Evolutionary conservation across 2,113 vertebrate species (phyloP).

Genomic region (Siniperca chuatsi): DNA sequence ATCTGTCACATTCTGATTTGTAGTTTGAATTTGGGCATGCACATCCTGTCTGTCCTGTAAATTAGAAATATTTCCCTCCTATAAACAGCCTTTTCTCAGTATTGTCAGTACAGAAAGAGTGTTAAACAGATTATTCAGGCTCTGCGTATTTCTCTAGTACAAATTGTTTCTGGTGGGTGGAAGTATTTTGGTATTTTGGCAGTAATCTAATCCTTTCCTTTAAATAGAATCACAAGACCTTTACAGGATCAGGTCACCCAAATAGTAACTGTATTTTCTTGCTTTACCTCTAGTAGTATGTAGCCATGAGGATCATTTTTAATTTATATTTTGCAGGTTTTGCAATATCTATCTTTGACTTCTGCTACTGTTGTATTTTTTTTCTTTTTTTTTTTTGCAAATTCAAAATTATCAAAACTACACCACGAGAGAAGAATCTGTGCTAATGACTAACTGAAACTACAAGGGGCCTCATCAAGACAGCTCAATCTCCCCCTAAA

Average conservation of each 20-base stretch:
- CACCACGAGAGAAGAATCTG: conserved; percentile 13
- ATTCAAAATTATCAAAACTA: not conserved
- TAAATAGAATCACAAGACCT: not conserved
- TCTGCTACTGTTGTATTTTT: not conserved
- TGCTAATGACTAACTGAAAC: not conserved
- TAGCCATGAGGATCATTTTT: no score
- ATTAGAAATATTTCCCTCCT: not conserved
- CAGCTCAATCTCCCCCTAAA: not conserved
- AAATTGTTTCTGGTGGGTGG: not conserved
- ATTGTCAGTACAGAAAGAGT: conserved; percentile 11
- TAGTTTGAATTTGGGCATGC: not conserved
- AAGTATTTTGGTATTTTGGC: not conserved
- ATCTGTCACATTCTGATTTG: conserved; percentile 9
- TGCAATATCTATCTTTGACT: not conserved
- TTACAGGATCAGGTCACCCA: conserved; percentile 26
- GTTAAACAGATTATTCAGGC: conserved; percentile 22
- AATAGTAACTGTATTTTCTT: not conserved
- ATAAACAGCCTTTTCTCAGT: not conserved
- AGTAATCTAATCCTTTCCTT: not conserved
- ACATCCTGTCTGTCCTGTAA: not conserved
- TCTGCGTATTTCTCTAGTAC: not conserved
- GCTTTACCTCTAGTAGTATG: no score
- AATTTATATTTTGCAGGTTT: not conserved
- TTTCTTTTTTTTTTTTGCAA: not conserved
- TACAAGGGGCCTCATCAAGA: not conserved